Percentiles rank a stretch among this genome's conserved stretches.
Evolutionary conservation across 2,797 vertebrate genomes (phyloP).

Genomic region (Synanceia verrucosa): DNA sequence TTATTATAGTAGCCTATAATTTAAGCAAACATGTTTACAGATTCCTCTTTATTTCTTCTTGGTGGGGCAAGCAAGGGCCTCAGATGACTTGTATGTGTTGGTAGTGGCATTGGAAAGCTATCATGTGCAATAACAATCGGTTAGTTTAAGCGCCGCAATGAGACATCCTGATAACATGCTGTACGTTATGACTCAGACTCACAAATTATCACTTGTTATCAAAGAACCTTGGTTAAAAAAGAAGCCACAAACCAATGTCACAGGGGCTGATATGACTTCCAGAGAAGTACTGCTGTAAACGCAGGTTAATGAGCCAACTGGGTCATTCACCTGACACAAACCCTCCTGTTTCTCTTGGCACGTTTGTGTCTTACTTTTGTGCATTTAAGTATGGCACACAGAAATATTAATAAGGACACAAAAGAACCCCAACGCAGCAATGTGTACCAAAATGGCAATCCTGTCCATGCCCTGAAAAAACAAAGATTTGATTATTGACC

Average conservation of each 20-base stretch:
- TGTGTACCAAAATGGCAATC: constrained; percentile 42
- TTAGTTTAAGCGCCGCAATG: not conserved
- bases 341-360: not conserved
- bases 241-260: not conserved
- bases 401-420: constrained; percentile 21
- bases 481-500: not conserved
- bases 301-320: not conserved
- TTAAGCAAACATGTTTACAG: not conserved
- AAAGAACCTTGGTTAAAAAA: not conserved
- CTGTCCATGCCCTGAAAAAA: constrained; percentile 31
- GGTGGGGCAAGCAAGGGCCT: not conserved
- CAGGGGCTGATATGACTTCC: not conserved
- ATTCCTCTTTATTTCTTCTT: not conserved
- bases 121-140: not conserved
- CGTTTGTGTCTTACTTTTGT: not conserved
- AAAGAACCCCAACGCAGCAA: constrained; percentile 53
- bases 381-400: constrained; percentile 19
- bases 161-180: not conserved
- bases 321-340: not conserved
- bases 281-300: not conserved
- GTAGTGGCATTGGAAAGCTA: not conserved
- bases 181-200: not conserved
- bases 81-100: not conserved
- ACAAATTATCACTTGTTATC: not conserved
- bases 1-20: not conserved